Percentiles rank a stretch among this genome's conserved stretches.
Conservation (phyloP, 2,113 vertebrate species). For the Cyanocitta stelleri region DNA sequence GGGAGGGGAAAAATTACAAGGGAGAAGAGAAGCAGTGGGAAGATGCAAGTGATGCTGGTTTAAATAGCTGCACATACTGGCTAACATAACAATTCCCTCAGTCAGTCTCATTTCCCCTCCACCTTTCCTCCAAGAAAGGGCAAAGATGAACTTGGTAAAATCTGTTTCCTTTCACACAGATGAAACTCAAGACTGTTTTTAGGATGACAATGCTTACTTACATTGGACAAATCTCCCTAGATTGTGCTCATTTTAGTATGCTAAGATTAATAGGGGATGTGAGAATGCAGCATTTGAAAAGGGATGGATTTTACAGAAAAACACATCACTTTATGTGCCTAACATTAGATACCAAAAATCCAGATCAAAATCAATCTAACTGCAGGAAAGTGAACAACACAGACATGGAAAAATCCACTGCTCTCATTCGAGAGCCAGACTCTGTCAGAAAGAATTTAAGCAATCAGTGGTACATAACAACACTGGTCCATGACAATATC, state of each 20-base stretch:
- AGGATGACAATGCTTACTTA: background rate
- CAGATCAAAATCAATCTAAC: background rate
- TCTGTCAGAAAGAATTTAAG: background rate
- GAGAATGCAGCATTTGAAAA: background rate
- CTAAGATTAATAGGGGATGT: background rate
- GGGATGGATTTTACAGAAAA: background rate
- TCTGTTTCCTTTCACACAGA: background rate
- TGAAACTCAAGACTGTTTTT: background rate
- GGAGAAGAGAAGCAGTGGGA: background rate
- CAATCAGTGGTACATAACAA: background rate
- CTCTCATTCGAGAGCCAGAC: background rate
- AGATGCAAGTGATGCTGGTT: background rate
- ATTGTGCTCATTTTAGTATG: accelerated
- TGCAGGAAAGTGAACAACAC: background rate
- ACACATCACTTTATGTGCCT: background rate
- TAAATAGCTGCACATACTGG: background rate
- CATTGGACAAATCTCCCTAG: background rate
- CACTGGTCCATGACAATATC: background rate
- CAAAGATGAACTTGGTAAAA: background rate
- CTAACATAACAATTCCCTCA: background rate
- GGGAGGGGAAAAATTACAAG: background rate
- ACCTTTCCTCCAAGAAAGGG: background rate
- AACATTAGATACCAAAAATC: background rate
- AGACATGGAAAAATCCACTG: background rate
- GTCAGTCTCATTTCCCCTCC: background rate